Conservation (phyloP, 2,113 vertebrate genomes). For the Orycteropus afer region DNA sequence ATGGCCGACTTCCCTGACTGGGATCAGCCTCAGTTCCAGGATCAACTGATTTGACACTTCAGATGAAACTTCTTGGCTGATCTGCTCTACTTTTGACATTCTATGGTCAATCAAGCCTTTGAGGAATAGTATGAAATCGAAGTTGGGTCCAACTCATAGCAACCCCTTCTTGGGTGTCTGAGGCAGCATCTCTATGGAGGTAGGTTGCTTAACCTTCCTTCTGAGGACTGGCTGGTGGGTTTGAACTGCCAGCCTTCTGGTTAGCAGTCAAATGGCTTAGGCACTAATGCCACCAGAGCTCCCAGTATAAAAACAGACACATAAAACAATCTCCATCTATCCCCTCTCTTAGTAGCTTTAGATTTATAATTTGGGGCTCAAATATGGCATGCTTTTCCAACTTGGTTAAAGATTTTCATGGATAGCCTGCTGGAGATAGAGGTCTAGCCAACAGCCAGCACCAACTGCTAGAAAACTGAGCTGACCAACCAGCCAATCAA, state of each 20-base stretch:
- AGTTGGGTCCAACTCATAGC: too few relatives aligned
- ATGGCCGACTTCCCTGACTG: neutral
- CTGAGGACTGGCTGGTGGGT: too few relatives aligned
- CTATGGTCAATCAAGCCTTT: neutral
- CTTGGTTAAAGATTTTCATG: neutral
- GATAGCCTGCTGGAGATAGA: neutral
- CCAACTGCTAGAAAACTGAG: too few relatives aligned
- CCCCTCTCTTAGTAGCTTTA: neutral
- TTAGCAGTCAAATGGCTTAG: too few relatives aligned
- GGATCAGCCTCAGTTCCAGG: neutral
- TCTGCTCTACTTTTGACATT: neutral
- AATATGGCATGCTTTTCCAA: neutral
- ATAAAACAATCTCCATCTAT: neutral
- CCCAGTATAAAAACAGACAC: too few relatives aligned
- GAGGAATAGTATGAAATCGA: conserved; percentile 18
- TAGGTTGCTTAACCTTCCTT: too few relatives aligned
- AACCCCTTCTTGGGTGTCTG: too few relatives aligned
- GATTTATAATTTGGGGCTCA: neutral
- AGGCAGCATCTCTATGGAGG: too few relatives aligned
- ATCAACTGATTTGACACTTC: neutral
- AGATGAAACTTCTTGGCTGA: neutral
- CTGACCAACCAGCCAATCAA: rapidly evolving
- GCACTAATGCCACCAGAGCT: too few relatives aligned
- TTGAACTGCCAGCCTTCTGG: too few relatives aligned
- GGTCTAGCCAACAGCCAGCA: neutral